Conservation (phyloP, 2,888 invertebrate genomes). For the Anoplius nigerrimus region DNA sequence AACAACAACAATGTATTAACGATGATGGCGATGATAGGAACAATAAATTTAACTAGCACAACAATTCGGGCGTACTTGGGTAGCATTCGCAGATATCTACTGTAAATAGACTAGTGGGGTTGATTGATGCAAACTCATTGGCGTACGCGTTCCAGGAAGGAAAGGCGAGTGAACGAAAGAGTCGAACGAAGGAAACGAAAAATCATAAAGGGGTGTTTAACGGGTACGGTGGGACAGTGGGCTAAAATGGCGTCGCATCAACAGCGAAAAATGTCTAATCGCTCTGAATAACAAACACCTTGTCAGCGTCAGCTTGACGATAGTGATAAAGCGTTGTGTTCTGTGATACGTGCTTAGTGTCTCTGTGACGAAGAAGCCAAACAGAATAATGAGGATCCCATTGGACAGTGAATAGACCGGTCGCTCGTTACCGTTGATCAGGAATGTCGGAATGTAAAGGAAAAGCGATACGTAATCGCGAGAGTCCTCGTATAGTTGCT, state of each 20-base stretch:
- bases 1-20: constrained; percentile 60
- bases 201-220: too few species aligned
- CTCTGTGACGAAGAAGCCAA: constrained; percentile 74
- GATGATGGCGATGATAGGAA: constrained; percentile 55
- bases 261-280: constrained; percentile 24
- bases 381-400: constrained; percentile 52
- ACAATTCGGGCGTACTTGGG: constrained; percentile 39
- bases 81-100: constrained; percentile 40
- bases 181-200: background rate
- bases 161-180: background rate
- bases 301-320: constrained; percentile 29
- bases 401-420: too few species aligned
- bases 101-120: constrained; percentile 27
- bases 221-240: background rate
- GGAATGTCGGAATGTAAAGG: too few species aligned
- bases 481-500: too few species aligned
- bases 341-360: constrained; percentile 71
- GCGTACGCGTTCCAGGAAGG: constrained; percentile 17
- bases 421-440: too few species aligned
- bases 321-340: constrained; percentile 68
- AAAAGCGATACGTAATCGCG: too few species aligned
- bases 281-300: constrained; percentile 20
- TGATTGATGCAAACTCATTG: constrained; percentile 23
- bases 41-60: constrained; percentile 47
- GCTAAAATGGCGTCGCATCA: constrained; percentile 16